Percentiles rank a stretch among this genome's conserved stretches.
phyloP scores from a whole-genome alignment of 2,888 invertebrate species.

The Rhagophthalmus giganteus region DNA sequence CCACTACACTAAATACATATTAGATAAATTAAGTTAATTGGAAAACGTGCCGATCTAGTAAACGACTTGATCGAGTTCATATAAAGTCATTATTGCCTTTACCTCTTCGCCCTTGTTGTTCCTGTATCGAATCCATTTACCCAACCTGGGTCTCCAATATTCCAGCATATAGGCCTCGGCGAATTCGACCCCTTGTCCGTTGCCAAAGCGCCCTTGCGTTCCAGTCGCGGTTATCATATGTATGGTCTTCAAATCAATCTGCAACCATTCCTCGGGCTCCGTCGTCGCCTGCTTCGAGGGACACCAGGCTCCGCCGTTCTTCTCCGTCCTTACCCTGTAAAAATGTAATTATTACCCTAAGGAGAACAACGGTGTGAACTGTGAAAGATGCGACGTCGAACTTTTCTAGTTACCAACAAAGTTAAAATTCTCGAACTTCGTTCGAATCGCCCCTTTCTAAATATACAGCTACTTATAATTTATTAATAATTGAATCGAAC shows the following conservation, averaged over 20 bases:
- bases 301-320: conserved; percentile 92
- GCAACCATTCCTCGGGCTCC: conserved; percentile 76
- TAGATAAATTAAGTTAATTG: too few species aligned
- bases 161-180: conserved; percentile 83
- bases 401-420: conserved; percentile 8
- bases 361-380: too few species aligned
- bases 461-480: conserved; percentile 29
- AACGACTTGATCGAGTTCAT: too few species aligned
- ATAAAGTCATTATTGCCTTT: too few species aligned
- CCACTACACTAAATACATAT: too few species aligned
- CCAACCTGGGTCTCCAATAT: conserved; percentile 79
- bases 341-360: conserved; percentile 4
- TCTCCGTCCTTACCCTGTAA: conserved; percentile 78
- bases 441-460: conserved; percentile 14
- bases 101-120: conserved; percentile 79
- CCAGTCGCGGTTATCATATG: conserved; percentile 83
- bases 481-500: conserved; percentile 29
- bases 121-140: conserved; percentile 82
- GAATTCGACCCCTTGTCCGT: conserved; percentile 87
- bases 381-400: not conserved
- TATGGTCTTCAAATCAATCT: conserved; percentile 76
- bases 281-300: conserved; percentile 80
- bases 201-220: conserved; percentile 89
- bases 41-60: too few species aligned
- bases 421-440: conserved; percentile 5